Percentiles rank a stretch among this genome's conserved stretches.
phyloP scores from a whole-genome alignment of 1,140 invertebrate genomes.

The Thalassaphorura encarpata region DNA sequence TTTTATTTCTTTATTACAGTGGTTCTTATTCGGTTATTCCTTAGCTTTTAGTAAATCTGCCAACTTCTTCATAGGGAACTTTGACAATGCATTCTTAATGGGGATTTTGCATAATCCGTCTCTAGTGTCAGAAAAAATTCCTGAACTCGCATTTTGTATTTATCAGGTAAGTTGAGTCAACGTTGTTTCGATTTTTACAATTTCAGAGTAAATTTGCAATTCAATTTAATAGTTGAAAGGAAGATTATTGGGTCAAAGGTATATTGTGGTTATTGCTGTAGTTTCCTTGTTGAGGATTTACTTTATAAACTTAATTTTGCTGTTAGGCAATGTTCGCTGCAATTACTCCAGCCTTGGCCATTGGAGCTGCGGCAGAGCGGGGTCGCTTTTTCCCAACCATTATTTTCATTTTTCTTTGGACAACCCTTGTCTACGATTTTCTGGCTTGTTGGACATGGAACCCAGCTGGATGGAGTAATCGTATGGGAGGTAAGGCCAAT shows the following conservation, averaged over 20 bases:
- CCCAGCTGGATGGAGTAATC: constrained; percentile 17
- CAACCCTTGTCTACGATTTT: constrained; percentile 29
- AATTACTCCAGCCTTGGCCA: constrained; percentile 29
- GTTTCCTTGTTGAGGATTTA: constrained; percentile 5
- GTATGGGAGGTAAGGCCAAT: too few species aligned
- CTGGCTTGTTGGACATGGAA: constrained; percentile 25
- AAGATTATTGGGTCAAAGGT: too few species aligned
- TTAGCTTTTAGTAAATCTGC: constrained; percentile 21
- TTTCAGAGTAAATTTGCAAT: too few species aligned
- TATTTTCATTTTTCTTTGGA: constrained; percentile 31
- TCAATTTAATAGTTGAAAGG: too few species aligned
- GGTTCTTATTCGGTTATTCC: constrained; percentile 27
- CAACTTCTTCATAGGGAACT: constrained; percentile 22
- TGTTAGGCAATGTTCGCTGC: constrained; percentile 31
- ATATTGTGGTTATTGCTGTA: too few species aligned
- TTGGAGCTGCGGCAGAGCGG: constrained; percentile 28
- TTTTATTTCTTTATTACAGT: constrained; percentile 15
- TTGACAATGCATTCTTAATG: constrained; percentile 16
- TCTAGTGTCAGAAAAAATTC: constrained; percentile 19
- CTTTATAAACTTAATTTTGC: too few species aligned
- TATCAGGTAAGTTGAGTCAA: constrained; percentile 27
- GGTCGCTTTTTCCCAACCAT: constrained; percentile 28
- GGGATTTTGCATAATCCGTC: constrained; percentile 4
- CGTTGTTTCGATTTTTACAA: too few species aligned
- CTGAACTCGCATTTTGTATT: constrained; percentile 26